phyloP scores from a whole-genome alignment of 2,888 invertebrate genomes.

The Eupithecia dodoneata region DNA sequence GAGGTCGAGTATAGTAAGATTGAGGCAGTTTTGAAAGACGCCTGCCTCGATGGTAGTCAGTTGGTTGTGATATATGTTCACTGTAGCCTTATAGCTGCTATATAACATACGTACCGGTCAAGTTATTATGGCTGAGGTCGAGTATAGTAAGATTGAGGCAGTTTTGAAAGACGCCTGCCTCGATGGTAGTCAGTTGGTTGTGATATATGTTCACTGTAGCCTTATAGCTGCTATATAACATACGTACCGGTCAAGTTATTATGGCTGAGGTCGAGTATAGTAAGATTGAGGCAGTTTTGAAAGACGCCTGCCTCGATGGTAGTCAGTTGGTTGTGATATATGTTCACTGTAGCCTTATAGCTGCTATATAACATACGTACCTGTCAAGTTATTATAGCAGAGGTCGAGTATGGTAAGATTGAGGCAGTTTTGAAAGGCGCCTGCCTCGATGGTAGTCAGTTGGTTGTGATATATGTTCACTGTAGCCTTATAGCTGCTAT shows the following conservation, averaged over 20 bases:
- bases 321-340: conserved; percentile 90
- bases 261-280: conserved; percentile 90
- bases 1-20: too few species aligned
- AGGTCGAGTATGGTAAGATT: conserved; percentile 93
- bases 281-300: conserved; percentile 94
- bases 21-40: too few species aligned
- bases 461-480: conserved; percentile 90
- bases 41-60: too few species aligned
- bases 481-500: conserved; percentile 65
- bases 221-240: neutral
- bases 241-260: conserved; percentile 88
- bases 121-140: too few species aligned
- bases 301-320: conserved; percentile 91
- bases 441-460: conserved; percentile 88
- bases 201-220: conserved; percentile 80
- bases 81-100: too few species aligned
- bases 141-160: too few species aligned
- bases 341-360: conserved; percentile 81
- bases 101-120: too few species aligned
- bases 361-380: conserved; percentile 73
- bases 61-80: too few species aligned
- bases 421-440: conserved; percentile 93
- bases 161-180: too few species aligned
- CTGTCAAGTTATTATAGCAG: conserved; percentile 89
- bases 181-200: too few species aligned